These are phyloP conservation scores for Molossus molossus DNA, from an alignment of 2,797 vertebrate genomes.

Conservation along the genomic window DNA sequence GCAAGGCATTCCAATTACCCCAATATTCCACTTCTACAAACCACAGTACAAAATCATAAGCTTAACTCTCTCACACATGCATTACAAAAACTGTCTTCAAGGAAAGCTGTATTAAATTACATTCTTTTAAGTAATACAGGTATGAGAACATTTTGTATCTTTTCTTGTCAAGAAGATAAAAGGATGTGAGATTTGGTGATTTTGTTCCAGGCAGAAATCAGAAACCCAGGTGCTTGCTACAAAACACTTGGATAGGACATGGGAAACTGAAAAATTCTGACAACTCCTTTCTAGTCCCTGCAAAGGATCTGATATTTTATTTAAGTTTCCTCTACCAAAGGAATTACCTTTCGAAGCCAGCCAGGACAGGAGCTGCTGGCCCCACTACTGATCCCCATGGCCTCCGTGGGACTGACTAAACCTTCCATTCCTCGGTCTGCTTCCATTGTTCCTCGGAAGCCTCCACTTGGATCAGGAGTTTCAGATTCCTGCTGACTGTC, in stretches of 20 bases:
- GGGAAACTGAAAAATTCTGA: neutral
- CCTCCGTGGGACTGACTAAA: constrained; percentile 92
- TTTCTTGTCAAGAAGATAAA: constrained; percentile 46
- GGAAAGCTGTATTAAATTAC: constrained; percentile 19
- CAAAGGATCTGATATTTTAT: constrained; percentile 10
- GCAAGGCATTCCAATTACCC: neutral
- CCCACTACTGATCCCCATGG: constrained; percentile 89
- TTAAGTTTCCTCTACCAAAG: neutral
- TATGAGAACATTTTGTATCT: constrained; percentile 27
- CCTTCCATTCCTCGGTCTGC: constrained; percentile 93
- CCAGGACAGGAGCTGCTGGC: constrained; percentile 97
- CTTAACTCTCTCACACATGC: constrained; percentile 14
- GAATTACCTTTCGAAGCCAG: constrained; percentile 96
- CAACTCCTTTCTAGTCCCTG: neutral
- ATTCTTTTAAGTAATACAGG: constrained; percentile 55
- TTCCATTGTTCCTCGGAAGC: constrained; percentile 96
- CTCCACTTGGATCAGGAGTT: constrained; percentile 93
- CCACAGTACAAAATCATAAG: constrained; percentile 11
- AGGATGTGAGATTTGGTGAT: constrained; percentile 24
- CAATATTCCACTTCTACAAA: constrained; percentile 31
- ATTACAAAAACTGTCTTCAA: constrained; percentile 62
- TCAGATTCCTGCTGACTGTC: constrained; percentile 93
- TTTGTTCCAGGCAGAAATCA: constrained; percentile 35
- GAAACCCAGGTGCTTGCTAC: constrained; percentile 42
- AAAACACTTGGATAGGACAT: constrained; percentile 9